Evolutionary conservation across 2,888 invertebrate species (phyloP).

Genomic region (Drosophila demipolita): DNA sequence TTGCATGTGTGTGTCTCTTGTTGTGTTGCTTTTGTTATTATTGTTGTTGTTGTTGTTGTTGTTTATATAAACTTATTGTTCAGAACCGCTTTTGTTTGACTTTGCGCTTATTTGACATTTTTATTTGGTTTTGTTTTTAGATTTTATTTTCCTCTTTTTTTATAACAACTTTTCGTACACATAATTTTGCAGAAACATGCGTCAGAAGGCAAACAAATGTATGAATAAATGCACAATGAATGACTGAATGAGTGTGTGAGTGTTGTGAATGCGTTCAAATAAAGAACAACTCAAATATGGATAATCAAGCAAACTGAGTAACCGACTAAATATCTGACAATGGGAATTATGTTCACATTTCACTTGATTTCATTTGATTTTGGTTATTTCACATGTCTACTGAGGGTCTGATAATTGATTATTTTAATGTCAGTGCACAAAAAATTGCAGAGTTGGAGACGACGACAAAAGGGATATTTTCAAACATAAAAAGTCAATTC

Average conservation of each 20-base stretch:
- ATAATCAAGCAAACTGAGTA: constrained; percentile 25
- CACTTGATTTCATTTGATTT: constrained; percentile 66
- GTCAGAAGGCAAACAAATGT: constrained; percentile 78
- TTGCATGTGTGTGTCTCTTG: constrained; percentile 43
- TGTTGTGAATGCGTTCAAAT: constrained; percentile 51
- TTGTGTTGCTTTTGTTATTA: constrained; percentile 27
- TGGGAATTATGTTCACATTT: constrained; percentile 21
- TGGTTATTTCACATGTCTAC: constrained; percentile 54
- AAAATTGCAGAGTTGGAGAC: neutral
- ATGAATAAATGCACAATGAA: constrained; percentile 72
- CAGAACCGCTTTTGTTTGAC: constrained; percentile 67
- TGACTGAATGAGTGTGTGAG: constrained; percentile 54
- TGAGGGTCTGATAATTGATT: constrained; percentile 71
- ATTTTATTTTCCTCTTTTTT: constrained; percentile 12
- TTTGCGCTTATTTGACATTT: constrained; percentile 80
- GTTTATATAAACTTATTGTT: constrained; percentile 7
- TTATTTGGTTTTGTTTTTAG: constrained; percentile 49
- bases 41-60: constrained; percentile 15
- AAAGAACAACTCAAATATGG: constrained; percentile 72
- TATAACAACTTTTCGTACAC: constrained; percentile 70
- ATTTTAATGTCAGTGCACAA: constrained; percentile 22
- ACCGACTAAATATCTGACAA: constrained; percentile 7
- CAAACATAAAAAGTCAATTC: neutral
- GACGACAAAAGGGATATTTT: neutral
- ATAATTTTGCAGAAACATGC: constrained; percentile 79